phyloP scores from a whole-genome alignment of 1,140 invertebrate species.

The Ceratina japonica region DNA sequence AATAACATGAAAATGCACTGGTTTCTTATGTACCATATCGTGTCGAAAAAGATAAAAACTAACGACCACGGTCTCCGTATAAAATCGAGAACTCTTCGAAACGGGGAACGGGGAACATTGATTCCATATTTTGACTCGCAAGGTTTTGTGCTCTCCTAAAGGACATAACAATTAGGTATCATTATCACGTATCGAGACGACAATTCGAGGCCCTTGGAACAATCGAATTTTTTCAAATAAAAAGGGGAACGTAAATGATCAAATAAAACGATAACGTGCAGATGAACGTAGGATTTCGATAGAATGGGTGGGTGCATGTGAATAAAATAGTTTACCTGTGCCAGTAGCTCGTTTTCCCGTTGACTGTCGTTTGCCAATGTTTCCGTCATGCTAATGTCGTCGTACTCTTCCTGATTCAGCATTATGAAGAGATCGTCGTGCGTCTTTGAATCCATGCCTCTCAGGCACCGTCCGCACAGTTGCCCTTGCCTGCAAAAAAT shows the following conservation, averaged over 20 bases:
- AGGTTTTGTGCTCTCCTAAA: conserved; percentile 72
- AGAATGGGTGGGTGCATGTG: neutral
- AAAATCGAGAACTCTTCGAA: conserved; percentile 70
- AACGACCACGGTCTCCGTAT: conserved; percentile 73
- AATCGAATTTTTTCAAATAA: too few relatives aligned
- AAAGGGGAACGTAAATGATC: too few relatives aligned
- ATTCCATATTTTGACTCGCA: conserved; percentile 61
- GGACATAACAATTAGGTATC: conserved; percentile 71
- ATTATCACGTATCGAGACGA: conserved; percentile 20
- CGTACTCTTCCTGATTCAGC: conserved; percentile 86
- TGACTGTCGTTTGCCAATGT: conserved; percentile 80
- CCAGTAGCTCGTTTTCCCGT: conserved; percentile 71
- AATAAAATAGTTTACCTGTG: conserved; percentile 69
- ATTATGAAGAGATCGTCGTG: conserved; percentile 85
- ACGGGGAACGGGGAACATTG: conserved; percentile 64
- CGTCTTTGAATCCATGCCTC: conserved; percentile 82
- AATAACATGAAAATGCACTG: conserved; percentile 72
- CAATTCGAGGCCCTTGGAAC: too few relatives aligned
- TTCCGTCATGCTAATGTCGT: conserved; percentile 85
- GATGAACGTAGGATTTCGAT: neutral
- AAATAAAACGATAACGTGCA: too few relatives aligned
- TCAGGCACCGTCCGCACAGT: conserved; percentile 87
- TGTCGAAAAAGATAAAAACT: conserved; percentile 71
- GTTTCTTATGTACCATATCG: conserved; percentile 75
- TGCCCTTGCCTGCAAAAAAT: conserved; percentile 84